These are phyloP conservation scores for Bugulina stolonifera DNA, from an alignment of 2,888 invertebrate species.

Conservation along the genomic window DNA sequence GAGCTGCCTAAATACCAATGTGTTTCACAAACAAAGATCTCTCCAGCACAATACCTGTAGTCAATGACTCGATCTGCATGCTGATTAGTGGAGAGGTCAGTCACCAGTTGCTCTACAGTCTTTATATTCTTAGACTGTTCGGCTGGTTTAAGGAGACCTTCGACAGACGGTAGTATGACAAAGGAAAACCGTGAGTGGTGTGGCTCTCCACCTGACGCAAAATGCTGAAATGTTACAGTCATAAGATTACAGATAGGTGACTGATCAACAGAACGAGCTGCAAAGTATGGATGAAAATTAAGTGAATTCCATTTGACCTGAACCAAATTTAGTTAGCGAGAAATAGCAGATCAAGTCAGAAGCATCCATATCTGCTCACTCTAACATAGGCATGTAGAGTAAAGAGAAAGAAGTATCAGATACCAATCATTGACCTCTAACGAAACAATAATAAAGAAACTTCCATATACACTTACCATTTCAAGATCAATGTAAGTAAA, in stretches of 20 bases:
- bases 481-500: constrained; percentile 39
- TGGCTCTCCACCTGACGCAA: constrained; percentile 38
- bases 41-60: constrained; percentile 47
- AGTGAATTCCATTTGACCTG: too few relatives aligned
- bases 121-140: constrained; percentile 35
- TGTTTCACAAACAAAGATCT: too few relatives aligned
- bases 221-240: constrained; percentile 34
- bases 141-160: constrained; percentile 39
- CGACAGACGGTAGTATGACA: constrained; percentile 43
- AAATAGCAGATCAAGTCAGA: too few relatives aligned
- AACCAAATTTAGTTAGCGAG: too few relatives aligned
- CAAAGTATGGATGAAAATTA: too few relatives aligned
- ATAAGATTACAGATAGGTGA: background rate
- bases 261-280: background rate
- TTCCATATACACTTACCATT: constrained; percentile 43
- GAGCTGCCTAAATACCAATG: too few relatives aligned
- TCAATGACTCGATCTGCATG: constrained; percentile 44
- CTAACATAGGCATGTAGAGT: too few relatives aligned
- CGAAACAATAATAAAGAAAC: too few relatives aligned
- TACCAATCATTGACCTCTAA: too few relatives aligned
- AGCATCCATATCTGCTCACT: too few relatives aligned
- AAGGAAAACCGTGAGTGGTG: constrained; percentile 45
- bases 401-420: too few relatives aligned
- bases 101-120: constrained; percentile 38
- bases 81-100: constrained; percentile 41